Evolutionary conservation across 2,113 vertebrate genomes (phyloP), one percentile per base, ranked within the genome.

Genomic region (Sturnira hondurensis): DNA sequence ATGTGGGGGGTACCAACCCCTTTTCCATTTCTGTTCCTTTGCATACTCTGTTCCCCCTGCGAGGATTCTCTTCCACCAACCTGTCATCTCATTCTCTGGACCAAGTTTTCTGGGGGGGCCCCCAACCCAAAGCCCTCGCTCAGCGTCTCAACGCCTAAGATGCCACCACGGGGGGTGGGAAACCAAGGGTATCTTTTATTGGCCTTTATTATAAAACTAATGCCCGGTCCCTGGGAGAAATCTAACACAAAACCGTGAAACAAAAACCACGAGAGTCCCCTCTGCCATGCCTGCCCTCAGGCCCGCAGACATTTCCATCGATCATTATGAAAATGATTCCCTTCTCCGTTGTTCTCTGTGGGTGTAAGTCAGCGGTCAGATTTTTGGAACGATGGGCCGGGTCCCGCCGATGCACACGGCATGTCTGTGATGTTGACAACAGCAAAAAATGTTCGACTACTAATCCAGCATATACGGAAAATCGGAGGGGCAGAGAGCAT

Each of bases 291-390:
- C 17, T 36, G 3, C 67, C 33, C 67, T 9, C 67, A 11, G 1
- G 6, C 67, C 67, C 67, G 36, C n/a, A 36, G n/a, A 8, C 17
- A 2, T 20, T 10, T 68, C n/a, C 17, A 4, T 9, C 3, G 3
- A 10, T 11, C 67, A 1, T 36, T 4, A 16, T 15, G n/a, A 28
- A 20, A 1, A 36, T 17, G 67, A 4, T 0, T 3, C 1, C 65
- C 16, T 65, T 17, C 65, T 19, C 0, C 3, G 13, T 20, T 4
- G 17, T 10, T 36, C n/a, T 19, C 63, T 19, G 1, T 17, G 63
- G 33, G 17, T 67, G 5, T 33, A 33, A 31, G 26, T 3, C 61
- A 65, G 61, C 26, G 4, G 61, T 33, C 2, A 8, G 33, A 67
- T n/a, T n/a, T 67, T 17, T n/a, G 63, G 2, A 0, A 16, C 24